Conservation (phyloP, 2,888 invertebrate species). For the Leptinotarsa tumamoca region DNA sequence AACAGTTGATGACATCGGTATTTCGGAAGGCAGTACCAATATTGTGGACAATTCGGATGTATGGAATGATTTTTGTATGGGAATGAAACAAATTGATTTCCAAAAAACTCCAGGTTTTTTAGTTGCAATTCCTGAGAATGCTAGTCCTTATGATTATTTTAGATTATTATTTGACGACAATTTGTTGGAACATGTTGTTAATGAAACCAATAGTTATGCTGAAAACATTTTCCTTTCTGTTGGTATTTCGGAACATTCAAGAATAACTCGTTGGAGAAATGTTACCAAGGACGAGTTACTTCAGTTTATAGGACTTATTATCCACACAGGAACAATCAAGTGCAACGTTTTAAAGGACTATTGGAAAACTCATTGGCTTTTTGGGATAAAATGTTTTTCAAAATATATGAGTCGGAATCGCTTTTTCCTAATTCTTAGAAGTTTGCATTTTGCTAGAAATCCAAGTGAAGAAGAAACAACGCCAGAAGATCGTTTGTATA, state of each 20-base stretch:
- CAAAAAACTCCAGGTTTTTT: not conserved
- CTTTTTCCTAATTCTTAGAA: conserved; percentile 27
- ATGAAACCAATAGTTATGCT: conserved; percentile 15
- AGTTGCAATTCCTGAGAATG: conserved; percentile 11
- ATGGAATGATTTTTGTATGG: not conserved
- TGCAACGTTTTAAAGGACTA: not conserved
- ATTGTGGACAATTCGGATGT: not conserved
- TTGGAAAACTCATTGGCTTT: conserved; percentile 3
- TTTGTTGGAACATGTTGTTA: conserved; percentile 11
- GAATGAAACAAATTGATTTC: not conserved
- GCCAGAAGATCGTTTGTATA: conserved; percentile 39
- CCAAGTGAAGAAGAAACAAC: conserved; percentile 11
- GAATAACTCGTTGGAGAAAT: not conserved
- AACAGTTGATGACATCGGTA: not conserved
- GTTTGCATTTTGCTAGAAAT: conserved; percentile 26
- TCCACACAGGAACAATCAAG: conserved; percentile 24
- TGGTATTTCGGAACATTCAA: not conserved
- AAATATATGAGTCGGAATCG: conserved; percentile 15
- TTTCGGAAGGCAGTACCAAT: not conserved
- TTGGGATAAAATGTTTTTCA: conserved; percentile 16
- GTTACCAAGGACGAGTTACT: not conserved
- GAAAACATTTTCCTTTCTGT: conserved; percentile 4
- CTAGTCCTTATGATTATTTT: conserved; percentile 12
- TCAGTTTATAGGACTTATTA: conserved; percentile 21
- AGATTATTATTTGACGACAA: not conserved